Conservation (phyloP, 1,140 invertebrate species). For the Episyrphus balteatus region DNA sequence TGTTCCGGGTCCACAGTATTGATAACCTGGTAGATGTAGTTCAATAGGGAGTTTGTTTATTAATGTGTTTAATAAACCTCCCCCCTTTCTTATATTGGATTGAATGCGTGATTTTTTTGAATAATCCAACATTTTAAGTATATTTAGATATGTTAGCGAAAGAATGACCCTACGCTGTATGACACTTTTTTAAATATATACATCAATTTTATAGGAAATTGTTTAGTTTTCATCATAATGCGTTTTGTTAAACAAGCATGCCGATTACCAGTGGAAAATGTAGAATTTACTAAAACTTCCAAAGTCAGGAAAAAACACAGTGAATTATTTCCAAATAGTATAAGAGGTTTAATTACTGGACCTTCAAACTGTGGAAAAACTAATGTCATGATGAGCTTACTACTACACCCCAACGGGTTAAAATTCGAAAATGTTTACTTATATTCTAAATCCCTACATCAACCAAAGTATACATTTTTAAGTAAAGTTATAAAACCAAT, state of each 20-base stretch:
- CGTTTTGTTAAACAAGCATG: conserved; percentile 10
- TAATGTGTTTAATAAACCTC: conserved; percentile 23
- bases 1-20: too few relatives aligned
- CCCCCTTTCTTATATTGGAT: conserved; percentile 7
- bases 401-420: conserved; percentile 24
- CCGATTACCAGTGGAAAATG: conserved; percentile 9
- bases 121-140: too few relatives aligned
- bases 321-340: conserved; percentile 18
- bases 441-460: too few relatives aligned
- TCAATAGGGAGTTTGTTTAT: conserved; percentile 38
- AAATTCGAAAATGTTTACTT: too few relatives aligned
- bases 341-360: too few relatives aligned
- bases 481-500: conserved; percentile 9
- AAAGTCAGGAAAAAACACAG: conserved; percentile 13
- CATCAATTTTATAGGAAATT: too few relatives aligned
- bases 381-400: conserved; percentile 25
- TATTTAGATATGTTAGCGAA: too few relatives aligned
- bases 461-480: conserved; percentile 24
- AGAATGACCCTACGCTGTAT: too few relatives aligned
- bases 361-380: conserved; percentile 30
- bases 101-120: too few relatives aligned
- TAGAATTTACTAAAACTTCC: conserved; percentile 4
- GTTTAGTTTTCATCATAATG: conserved; percentile 11
- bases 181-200: too few relatives aligned
- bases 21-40: conserved; percentile 37